These are phyloP conservation scores for Rhogogaster chlorosoma DNA, from an alignment of 2,888 invertebrate species.

Conservation along the genomic window DNA sequence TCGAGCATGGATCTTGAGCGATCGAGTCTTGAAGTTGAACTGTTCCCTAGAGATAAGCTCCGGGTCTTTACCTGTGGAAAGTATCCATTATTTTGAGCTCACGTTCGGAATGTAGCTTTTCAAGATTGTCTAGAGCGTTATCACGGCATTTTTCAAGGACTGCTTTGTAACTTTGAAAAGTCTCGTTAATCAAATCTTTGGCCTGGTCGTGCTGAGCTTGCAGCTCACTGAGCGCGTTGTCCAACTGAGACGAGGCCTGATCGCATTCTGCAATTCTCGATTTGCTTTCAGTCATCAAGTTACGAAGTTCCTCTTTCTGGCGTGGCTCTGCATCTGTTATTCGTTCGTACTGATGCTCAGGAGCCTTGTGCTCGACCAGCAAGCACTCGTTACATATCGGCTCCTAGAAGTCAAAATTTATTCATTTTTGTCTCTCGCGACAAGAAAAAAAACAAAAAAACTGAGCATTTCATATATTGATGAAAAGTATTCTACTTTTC, in stretches of 20 bases:
- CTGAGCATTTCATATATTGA: not conserved
- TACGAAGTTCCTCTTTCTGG: constrained; percentile 88
- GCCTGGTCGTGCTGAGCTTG: constrained; percentile 94
- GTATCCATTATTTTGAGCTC: constrained; percentile 95
- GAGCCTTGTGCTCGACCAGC: constrained; percentile 89
- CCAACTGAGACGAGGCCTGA: constrained; percentile 87
- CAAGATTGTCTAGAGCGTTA: constrained; percentile 86
- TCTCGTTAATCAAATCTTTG: constrained; percentile 89
- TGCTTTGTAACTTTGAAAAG: constrained; percentile 89
- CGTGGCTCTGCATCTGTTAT: constrained; percentile 89
- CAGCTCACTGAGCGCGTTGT: constrained; percentile 90
- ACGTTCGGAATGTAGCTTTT: constrained; percentile 89
- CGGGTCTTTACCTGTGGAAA: constrained; percentile 81
- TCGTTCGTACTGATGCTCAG: constrained; percentile 91
- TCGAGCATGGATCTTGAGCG: not conserved
- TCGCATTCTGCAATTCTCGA: constrained; percentile 88
- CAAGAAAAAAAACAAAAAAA: not conserved
- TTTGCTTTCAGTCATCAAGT: constrained; percentile 87
- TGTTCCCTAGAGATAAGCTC: not conserved
- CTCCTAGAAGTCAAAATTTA: constrained; percentile 79
- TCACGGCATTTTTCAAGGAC: constrained; percentile 91
- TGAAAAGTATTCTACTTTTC: not conserved
- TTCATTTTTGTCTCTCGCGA: not conserved
- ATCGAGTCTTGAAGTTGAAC: not conserved
- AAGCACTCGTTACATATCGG: constrained; percentile 94